These are phyloP conservation scores for Bradypodion ventrale DNA, from an alignment of 2,797 vertebrate genomes.

Conservation along the genomic window DNA sequence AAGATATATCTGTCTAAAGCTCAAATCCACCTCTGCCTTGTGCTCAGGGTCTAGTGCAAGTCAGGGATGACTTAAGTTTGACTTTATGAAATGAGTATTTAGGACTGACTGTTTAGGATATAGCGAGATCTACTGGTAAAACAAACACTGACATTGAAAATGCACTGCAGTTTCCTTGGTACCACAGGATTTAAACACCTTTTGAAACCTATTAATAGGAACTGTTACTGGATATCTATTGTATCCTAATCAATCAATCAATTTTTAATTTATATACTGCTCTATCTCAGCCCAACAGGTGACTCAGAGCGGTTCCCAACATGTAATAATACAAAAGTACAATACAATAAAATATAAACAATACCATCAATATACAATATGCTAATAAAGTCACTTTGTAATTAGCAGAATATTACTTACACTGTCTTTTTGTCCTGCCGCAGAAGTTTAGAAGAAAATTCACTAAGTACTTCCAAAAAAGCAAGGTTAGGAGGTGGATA, in stretches of 20 bases:
- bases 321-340: too few relatives aligned
- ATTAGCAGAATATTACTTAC: slow-evolving; percentile 80
- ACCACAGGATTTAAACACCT: background rate
- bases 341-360: too few relatives aligned
- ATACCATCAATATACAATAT: too few relatives aligned
- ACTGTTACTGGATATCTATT: background rate
- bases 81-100: background rate
- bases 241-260: too few relatives aligned
- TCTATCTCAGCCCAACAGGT: too few relatives aligned
- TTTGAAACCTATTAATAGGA: slow-evolving; percentile 4
- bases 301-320: too few relatives aligned
- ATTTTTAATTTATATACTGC: too few relatives aligned
- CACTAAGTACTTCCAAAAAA: slow-evolving; percentile 96
- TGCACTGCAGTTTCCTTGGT: background rate
- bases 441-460: slow-evolving; percentile 97
- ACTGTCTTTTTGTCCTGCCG: slow-evolving; percentile 99
- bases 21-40: background rate
- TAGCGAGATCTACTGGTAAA: background rate
- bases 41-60: background rate
- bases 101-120: background rate
- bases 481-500: slow-evolving; percentile 95
- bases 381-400: background rate
- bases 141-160: background rate
- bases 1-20: background rate
- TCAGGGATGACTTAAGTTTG: background rate